phyloP scores from a whole-genome alignment of 1,140 invertebrate genomes.

The Cydia splendana region DNA sequence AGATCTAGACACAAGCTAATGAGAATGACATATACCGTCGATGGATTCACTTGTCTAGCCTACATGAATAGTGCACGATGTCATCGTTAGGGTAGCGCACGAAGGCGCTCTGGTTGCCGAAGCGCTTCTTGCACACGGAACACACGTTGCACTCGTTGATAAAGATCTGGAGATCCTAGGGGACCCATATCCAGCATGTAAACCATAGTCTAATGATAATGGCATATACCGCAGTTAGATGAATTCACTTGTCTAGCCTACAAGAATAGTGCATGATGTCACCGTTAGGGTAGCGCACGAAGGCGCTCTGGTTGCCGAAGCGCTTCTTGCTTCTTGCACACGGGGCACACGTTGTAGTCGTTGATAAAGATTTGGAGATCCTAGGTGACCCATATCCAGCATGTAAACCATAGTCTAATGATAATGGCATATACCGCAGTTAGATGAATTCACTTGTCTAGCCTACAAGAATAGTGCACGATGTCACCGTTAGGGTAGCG shows the following conservation, averaged over 20 bases:
- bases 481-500: slow-evolving; percentile 95
- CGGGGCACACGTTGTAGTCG: slow-evolving; percentile 93
- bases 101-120: slow-evolving; percentile 95
- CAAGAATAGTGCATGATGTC: slow-evolving; percentile 96
- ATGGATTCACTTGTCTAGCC: slow-evolving; percentile 52
- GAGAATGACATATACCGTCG: too few species aligned
- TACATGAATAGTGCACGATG: slow-evolving; percentile 94
- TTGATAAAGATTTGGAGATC: slow-evolving; percentile 79
- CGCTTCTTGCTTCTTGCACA: too few species aligned
- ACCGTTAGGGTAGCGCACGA: too few species aligned
- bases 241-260: slow-evolving; percentile 55
- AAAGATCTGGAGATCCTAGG: too few species aligned
- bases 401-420: too few species aligned
- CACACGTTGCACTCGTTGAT: slow-evolving; percentile 94
- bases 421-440: too few species aligned
- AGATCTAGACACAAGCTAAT: too few species aligned
- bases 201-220: too few species aligned
- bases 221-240: too few species aligned
- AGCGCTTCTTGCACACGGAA: slow-evolving; percentile 94
- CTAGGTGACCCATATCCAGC: too few species aligned
- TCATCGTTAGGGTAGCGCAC: slow-evolving; percentile 95
- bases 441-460: slow-evolving; percentile 50
- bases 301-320: slow-evolving; percentile 94
- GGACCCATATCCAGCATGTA: too few species aligned
- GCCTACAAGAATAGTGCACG: slow-evolving; percentile 92